Base-by-base conservation (phyloP, 2,797 vertebrate genomes). In the Siniperca undulata region DNA sequence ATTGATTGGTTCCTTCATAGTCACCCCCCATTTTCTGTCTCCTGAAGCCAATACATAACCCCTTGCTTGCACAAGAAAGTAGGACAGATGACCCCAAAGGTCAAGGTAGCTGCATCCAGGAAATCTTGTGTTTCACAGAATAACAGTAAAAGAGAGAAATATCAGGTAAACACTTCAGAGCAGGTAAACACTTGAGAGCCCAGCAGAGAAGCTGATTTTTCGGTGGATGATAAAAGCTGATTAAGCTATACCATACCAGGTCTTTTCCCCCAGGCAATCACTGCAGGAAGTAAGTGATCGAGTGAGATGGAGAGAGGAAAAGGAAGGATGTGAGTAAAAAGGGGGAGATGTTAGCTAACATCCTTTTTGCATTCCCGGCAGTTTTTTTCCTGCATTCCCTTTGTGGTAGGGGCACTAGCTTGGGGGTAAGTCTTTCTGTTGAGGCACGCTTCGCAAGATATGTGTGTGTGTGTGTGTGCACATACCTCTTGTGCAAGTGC, bases 301-400 rank as follows among this genome's bases (percentile, higher is more conserved):
- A 72, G 77, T 84, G 84, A 86, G 80, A 59, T 48, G 52, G 74
- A 78, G 59, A 75, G 78, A 86, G 84, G 74, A 76, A 89, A 85
- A 70, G 80, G 86, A 90, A 91, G 81, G 73, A 82, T 82, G 79
- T 68, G 80, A 9, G 36, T 59, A 46, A 78, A 88, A 78, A 72
- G 30, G 34, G 38, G 70, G 22, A 74, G 78, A 87, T 85, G 86
- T 81, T 87, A 5, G 77, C 78, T 59, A 48, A 75, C 83, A 86
- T 91, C 82, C 76, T 85, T 91, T 88, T 67, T 86, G 82, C 83
- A 78, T 84, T 82, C 88, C 78, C 2, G 4, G 88, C 85, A 81
- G n/a, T 83, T 90, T 89, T 86, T 52, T 68, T 52, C 30, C 34
- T 11, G 30, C 70, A 50, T 88, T 91, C 62, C 64, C 89, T 90